A percentile compares a stretch with the other conserved stretches of the same genome.
Conservation (phyloP, 2,797 vertebrate genomes). For the Xiphorhynchus erythropygius region DNA sequence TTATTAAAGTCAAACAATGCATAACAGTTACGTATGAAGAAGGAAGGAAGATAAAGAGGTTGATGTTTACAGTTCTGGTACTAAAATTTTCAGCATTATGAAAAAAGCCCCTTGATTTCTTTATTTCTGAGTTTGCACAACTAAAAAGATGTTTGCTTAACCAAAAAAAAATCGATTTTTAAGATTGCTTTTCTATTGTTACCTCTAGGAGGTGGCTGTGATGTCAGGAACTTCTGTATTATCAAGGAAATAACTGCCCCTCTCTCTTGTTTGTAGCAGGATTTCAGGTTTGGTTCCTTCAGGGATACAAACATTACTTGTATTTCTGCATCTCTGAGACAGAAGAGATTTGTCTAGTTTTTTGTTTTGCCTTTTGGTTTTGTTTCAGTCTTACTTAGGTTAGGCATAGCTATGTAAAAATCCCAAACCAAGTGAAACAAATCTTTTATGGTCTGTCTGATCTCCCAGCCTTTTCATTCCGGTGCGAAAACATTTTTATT, state of each 20-base stretch:
- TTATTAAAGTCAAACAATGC: neutral
- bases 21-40: neutral
- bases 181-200: neutral
- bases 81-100: neutral
- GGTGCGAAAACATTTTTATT: conserved; percentile 28
- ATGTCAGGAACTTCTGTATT: neutral
- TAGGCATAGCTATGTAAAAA: conserved; percentile 7
- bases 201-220: neutral
- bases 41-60: neutral
- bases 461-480: conserved; percentile 1
- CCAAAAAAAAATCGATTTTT: neutral
- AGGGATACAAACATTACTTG: neutral
- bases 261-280: neutral
- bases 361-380: conserved; percentile 20
- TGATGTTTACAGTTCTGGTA: neutral
- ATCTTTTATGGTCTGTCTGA: neutral
- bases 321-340: neutral
- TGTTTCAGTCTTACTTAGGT: neutral
- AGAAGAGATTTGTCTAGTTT: neutral
- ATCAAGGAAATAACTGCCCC: neutral
- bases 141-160: neutral
- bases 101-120: neutral
- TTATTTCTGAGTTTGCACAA: neutral
- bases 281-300: neutral
- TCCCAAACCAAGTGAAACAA: conserved; percentile 15